Conservation (phyloP, 2,113 vertebrate genomes). For the Heliornis fulica region DNA sequence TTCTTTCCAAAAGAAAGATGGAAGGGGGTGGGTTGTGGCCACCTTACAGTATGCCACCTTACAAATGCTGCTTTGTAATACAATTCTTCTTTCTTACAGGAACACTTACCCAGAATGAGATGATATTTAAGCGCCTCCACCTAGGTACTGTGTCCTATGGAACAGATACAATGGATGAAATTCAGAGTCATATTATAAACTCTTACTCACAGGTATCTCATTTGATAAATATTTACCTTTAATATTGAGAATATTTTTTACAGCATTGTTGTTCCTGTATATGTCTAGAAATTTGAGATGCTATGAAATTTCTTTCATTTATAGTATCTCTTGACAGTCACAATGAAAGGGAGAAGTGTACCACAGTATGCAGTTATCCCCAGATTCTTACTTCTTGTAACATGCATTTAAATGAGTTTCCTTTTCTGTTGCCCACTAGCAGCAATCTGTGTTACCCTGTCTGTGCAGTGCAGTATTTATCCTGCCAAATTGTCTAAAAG, state of each 20-base stretch:
- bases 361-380: neutral
- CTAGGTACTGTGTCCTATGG: slow-evolving; percentile 96
- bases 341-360: neutral
- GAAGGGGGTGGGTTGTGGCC: neutral
- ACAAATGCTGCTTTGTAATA: neutral
- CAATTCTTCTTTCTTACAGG: slow-evolving; percentile 71
- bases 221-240: neutral
- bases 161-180: slow-evolving; percentile 97
- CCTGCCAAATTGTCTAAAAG: neutral
- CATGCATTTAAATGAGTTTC: neutral
- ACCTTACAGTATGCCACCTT: too few relatives aligned
- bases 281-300: neutral
- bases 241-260: neutral
- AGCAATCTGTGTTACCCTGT: neutral
- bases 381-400: neutral
- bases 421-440: neutral
- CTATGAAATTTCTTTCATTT: neutral
- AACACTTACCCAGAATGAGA: slow-evolving; percentile 96
- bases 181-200: slow-evolving; percentile 87
- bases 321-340: neutral
- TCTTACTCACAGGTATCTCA: slow-evolving; percentile 84
- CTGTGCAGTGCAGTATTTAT: neutral
- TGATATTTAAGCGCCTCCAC: slow-evolving; percentile 96
- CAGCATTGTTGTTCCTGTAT: neutral
- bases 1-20: neutral